Evolutionary conservation across 2,113 vertebrate species (phyloP), one percentile per base, ranked within the genome.

Genomic region (Xenopus laevis): DNA sequence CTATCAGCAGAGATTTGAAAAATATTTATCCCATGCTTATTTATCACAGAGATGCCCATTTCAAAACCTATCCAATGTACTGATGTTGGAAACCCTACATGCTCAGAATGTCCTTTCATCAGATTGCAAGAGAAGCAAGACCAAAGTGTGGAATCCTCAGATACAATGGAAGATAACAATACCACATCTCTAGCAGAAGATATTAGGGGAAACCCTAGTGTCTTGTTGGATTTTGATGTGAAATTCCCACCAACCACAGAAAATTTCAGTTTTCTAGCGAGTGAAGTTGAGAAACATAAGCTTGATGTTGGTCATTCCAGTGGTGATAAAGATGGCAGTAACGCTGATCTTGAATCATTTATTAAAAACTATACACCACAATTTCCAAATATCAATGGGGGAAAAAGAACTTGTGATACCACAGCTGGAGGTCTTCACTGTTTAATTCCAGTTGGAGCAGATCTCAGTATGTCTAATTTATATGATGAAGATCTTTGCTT

Each of bases 21-120:
- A 27, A 2, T 27, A 27, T 27, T 27, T 27, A 27, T 27, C 23
- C 23, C 65, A 62, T 50, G 46, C 13, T 10, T 71, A 2, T 23
- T 65, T 20, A 15, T 80, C 66, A 33, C 71, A 84, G 80, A 78
- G 81, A 84, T 80, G 21, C 33, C 82, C 60, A 68, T 73, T 64
- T 84, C 87, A 27, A 71, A 81, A 68, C 79, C 84, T 2, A 50
- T 79, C 63, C 85, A 86, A 60, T 84, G 78, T 47, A 78, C 70
- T 70, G 80, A 84, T 17, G 72, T 78, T 30, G 71, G 78, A 18
- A 40, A 17, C 4, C n/a, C 21, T 21, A 77, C 78, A 46, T 83
- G 82, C 59, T 78, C 90, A 70, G 81, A 82, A 55, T 82, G 80
- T 46, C 79, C 89, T 59, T 61, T 81, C 23, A 27, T 91, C 78